Percentiles rank a stretch among this genome's conserved stretches.
These are phyloP conservation scores for Eptesicus fuscus DNA, from an alignment of 2,113 vertebrate genomes.

Conservation along the genomic window DNA sequence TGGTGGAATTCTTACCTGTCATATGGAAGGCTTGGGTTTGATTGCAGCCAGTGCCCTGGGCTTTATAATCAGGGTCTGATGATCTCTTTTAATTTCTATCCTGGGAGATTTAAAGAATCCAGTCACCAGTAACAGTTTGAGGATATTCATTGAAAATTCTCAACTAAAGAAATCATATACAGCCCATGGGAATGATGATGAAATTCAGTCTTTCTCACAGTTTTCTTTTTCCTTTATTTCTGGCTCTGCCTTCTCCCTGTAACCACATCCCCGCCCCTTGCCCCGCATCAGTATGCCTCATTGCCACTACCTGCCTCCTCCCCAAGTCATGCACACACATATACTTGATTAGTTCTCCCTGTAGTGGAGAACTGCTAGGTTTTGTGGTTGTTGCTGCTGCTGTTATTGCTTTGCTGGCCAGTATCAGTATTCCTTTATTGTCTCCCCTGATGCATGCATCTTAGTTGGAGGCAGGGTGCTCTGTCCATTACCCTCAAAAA, in stretches of 20 bases:
- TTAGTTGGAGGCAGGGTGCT: not conserved
- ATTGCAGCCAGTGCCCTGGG: not conserved
- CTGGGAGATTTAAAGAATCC: not conserved
- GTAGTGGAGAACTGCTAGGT: not conserved
- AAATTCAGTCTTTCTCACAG: not conserved
- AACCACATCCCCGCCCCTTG: too few relatives aligned
- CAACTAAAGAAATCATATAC: not conserved
- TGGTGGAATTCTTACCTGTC: not conserved
- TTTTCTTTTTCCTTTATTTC: not conserved
- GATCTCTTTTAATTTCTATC: not conserved
- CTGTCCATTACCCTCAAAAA: not conserved
- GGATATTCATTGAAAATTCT: not conserved
- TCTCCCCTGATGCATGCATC: not conserved
- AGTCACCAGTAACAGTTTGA: not conserved
- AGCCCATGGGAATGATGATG: not conserved
- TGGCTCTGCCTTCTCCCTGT: not conserved
- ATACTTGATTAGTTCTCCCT: not conserved
- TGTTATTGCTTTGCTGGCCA: not conserved
- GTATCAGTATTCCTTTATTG: not conserved
- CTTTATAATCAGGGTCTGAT: not conserved
- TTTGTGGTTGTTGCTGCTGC: not conserved
- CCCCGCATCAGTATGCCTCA: not conserved
- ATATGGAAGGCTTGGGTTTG: not conserved
- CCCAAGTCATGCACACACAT: not conserved
- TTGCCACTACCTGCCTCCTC: not conserved